Evolutionary conservation across 2,888 invertebrate genomes (phyloP).

Genomic region (Oligia fasciuncula): DNA sequence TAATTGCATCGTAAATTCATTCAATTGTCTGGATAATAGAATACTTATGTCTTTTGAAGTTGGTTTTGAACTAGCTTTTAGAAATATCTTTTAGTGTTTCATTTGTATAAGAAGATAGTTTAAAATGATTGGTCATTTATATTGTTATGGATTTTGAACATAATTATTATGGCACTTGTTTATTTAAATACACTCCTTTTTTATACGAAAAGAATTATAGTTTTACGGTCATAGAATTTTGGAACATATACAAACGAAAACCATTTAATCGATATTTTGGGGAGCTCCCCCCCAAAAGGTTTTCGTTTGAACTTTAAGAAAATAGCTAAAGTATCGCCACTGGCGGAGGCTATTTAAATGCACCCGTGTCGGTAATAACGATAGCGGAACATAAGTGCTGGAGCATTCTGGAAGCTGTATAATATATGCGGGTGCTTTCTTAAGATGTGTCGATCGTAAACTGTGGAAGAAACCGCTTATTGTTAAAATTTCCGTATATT

Average conservation of each 20-base stretch:
- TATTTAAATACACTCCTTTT: background rate
- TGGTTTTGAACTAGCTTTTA: constrained; percentile 2
- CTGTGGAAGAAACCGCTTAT: background rate
- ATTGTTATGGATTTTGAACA: background rate
- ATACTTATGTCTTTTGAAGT: constrained; percentile 22
- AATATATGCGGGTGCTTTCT: background rate
- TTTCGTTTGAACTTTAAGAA: background rate
- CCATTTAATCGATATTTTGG: too few species aligned
- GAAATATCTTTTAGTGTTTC: constrained; percentile 9
- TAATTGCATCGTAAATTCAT: constrained; percentile 38
- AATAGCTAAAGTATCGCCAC: background rate
- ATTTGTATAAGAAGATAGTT: background rate
- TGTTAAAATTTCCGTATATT: background rate
- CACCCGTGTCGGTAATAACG: background rate
- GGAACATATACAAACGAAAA: too few species aligned
- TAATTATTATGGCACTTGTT: background rate
- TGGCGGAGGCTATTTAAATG: background rate
- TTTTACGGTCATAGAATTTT: background rate
- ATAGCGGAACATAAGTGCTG: background rate
- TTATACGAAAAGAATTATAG: background rate
- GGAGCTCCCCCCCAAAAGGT: background rate
- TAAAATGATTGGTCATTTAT: too few species aligned
- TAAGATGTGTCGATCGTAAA: constrained; percentile 8
- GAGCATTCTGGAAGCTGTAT: constrained; percentile 14
- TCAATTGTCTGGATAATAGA: constrained; percentile 15